A percentile compares a stretch with the other conserved stretches of the same genome.
Evolutionary conservation across 2,888 invertebrate species (phyloP).

Genomic region (Taphrorychus bicolor): DNA sequence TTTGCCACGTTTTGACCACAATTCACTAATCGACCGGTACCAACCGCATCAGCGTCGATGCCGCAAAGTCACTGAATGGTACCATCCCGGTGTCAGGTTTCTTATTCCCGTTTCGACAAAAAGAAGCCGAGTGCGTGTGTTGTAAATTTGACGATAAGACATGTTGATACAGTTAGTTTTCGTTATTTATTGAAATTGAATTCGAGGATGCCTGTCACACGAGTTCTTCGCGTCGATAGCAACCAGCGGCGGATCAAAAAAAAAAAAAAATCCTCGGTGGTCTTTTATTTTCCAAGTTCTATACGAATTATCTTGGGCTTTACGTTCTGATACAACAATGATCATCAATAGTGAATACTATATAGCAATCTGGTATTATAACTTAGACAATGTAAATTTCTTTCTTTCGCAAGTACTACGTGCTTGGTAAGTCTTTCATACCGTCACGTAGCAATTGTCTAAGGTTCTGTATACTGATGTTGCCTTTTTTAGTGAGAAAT

Average conservation of each 20-base stretch:
- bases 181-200: background rate
- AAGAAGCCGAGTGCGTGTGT: constrained; percentile 27
- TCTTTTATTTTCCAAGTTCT: background rate
- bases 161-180: constrained; percentile 24
- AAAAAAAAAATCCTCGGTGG: background rate
- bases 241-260: background rate
- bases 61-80: too few species aligned
- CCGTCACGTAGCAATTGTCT: background rate
- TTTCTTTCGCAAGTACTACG: too few species aligned
- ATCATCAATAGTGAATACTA: too few species aligned
- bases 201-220: background rate
- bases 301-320: background rate
- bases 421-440: too few species aligned
- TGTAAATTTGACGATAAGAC: constrained; percentile 33
- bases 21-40: too few species aligned
- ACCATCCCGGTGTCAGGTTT: constrained; percentile 13
- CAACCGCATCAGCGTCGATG: too few species aligned
- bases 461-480: background rate
- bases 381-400: too few species aligned
- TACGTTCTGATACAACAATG: too few species aligned
- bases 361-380: too few species aligned
- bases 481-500: background rate
- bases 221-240: background rate
- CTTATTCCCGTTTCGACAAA: constrained; percentile 26
- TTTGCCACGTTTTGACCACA: too few species aligned